phyloP scores from a whole-genome alignment of 1,140 invertebrate genomes.

The Cherax destructor region DNA sequence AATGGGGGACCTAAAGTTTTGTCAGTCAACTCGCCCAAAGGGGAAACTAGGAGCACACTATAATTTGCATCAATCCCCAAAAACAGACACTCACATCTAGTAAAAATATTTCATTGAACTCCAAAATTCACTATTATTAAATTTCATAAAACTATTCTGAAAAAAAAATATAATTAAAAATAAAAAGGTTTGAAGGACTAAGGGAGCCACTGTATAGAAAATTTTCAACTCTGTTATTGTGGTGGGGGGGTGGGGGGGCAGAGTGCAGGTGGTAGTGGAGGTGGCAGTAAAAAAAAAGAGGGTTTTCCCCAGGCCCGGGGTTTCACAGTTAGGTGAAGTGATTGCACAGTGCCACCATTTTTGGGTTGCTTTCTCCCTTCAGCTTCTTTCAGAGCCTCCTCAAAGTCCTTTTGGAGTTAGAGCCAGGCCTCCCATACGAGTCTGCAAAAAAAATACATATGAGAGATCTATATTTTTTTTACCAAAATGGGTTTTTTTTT shows the following conservation, averaged over 20 bases:
- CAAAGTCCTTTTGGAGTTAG: conserved; percentile 71
- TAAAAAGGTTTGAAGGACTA: conserved; percentile 47
- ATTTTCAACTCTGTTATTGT: conserved; percentile 47
- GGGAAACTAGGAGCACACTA: conserved; percentile 31
- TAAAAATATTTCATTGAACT: conserved; percentile 42
- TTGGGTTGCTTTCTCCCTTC: conserved; percentile 70
- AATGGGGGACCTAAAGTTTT: conserved; percentile 18
- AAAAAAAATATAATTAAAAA: conserved; percentile 43
- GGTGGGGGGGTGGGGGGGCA: conserved; percentile 63
- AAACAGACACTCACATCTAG: conserved; percentile 48
- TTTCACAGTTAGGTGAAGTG: conserved; percentile 49
- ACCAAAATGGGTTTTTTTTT: no score
- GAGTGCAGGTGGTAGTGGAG: conserved; percentile 54
- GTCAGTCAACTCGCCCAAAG: not conserved
- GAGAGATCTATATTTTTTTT: no score
- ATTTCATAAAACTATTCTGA: conserved; percentile 26
- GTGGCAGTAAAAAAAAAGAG: conserved; percentile 21
- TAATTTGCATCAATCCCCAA: conserved; percentile 48
- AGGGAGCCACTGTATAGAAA: conserved; percentile 49
- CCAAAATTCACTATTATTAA: conserved; percentile 35
- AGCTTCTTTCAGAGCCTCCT: conserved; percentile 72
- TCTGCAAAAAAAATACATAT: conserved; percentile 38
- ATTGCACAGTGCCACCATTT: conserved; percentile 57
- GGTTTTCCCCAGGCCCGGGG: conserved; percentile 55
- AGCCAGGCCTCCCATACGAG: conserved; percentile 64